phyloP scores from a whole-genome alignment of 2,797 vertebrate genomes.

The Spinibarbus caldwelli region DNA sequence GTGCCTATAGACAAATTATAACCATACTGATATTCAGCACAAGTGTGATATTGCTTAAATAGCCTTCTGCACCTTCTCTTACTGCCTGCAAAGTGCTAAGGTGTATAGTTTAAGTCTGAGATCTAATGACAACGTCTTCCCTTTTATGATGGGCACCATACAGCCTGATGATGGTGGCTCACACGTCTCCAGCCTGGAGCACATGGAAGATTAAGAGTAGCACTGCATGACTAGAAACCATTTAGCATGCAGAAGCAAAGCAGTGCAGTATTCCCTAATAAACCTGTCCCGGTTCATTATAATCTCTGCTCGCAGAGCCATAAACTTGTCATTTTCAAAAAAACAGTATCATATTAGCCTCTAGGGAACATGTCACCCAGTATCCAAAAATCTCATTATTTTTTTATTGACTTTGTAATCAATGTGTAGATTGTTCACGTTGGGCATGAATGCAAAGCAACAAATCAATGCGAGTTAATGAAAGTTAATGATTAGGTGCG shows the following conservation, averaged over 20 bases:
- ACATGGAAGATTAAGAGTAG: constrained; percentile 9
- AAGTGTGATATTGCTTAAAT: not conserved
- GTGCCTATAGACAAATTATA: not conserved
- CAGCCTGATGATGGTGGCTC: constrained; percentile 36
- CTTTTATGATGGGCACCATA: constrained; percentile 36
- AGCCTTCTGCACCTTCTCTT: not conserved
- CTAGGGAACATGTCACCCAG: not conserved
- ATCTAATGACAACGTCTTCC: constrained; percentile 48
- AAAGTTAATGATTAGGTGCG: constrained; percentile 40
- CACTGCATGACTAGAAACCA: constrained; percentile 26
- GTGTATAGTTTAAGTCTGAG: too few relatives aligned
- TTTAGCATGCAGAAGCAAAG: constrained; percentile 17
- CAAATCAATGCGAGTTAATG: constrained; percentile 41
- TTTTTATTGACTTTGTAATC: constrained; percentile 28
- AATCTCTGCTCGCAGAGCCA: not conserved
- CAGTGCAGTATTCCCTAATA: constrained; percentile 19
- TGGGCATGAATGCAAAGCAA: not conserved
- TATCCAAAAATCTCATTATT: constrained; percentile 32
- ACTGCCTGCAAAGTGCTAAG: constrained; percentile 17
- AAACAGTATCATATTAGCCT: constrained; percentile 13
- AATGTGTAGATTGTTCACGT: constrained; percentile 25
- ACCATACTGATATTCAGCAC: not conserved
- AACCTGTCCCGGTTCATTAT: constrained; percentile 22
- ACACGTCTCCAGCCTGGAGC: constrained; percentile 20
- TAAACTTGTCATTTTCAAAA: constrained; percentile 4